phyloP scores from a whole-genome alignment of 2,797 vertebrate species.

The Coregonus sp. region DNA sequence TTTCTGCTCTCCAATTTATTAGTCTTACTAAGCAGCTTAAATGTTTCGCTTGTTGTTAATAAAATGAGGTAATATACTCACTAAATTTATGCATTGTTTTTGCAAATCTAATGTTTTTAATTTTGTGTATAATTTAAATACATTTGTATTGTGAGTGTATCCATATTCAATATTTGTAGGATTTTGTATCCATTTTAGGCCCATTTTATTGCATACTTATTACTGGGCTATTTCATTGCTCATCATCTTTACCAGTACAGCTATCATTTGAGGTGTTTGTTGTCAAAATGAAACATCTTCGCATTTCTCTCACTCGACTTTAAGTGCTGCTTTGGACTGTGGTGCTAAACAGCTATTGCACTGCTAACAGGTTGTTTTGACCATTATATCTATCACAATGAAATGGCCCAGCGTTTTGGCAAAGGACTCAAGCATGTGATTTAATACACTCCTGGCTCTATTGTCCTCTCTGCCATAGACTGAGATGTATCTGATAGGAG shows the following conservation, averaged over 20 bases:
- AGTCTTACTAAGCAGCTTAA: too few relatives aligned
- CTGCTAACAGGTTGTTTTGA: conserved; percentile 81
- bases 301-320: conserved; percentile 49
- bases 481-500: conserved; percentile 68
- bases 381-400: conserved; percentile 85
- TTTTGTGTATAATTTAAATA: conserved; percentile 24
- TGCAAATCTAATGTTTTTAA: conserved; percentile 43
- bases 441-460: conserved; percentile 86
- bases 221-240: conserved; percentile 52
- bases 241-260: conserved; percentile 48
- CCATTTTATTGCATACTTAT: conserved; percentile 55
- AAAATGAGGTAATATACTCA: conserved; percentile 62
- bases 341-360: conserved; percentile 72
- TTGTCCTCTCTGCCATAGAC: conserved; percentile 82
- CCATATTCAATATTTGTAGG: conserved; percentile 30
- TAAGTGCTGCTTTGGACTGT: conserved; percentile 59
- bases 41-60: too few relatives aligned
- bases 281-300: conserved; percentile 73
- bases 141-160: conserved; percentile 7
- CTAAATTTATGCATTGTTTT: conserved; percentile 36
- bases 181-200: conserved; percentile 22
- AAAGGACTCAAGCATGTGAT: conserved; percentile 79
- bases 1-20: conserved; percentile 63
- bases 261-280: conserved; percentile 76
- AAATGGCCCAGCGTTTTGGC: conserved; percentile 79